Evolutionary conservation across 1,140 invertebrate species (phyloP).

Genomic region (Sipha flava): DNA sequence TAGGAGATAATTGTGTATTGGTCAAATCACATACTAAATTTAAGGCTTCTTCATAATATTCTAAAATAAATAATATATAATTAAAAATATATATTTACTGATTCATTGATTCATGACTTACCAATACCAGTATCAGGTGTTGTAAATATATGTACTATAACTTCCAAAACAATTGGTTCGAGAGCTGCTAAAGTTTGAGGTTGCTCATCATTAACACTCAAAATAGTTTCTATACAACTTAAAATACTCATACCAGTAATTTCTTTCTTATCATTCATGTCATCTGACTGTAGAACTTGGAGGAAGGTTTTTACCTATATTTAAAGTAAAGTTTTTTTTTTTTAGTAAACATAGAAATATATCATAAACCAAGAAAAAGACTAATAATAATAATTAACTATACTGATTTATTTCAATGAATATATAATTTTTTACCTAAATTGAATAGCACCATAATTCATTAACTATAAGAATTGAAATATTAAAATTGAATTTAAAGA

Average conservation of each 20-base stretch:
- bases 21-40: constrained; percentile 89
- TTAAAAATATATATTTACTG: background rate
- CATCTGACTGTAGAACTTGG: constrained; percentile 73
- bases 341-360: no score
- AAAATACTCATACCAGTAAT: constrained; percentile 94
- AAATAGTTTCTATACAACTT: constrained; percentile 91
- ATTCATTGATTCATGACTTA: background rate
- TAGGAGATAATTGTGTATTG: constrained; percentile 72
- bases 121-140: constrained; percentile 1
- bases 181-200: constrained; percentile 78
- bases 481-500: no score
- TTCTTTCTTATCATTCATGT: constrained; percentile 78
- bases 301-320: constrained; percentile 77
- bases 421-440: no score
- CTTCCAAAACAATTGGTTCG: constrained; percentile 73
- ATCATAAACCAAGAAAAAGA: no score
- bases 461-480: no score
- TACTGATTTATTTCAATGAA: no score
- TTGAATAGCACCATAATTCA: no score
- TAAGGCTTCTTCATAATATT: constrained; percentile 94
- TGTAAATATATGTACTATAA: constrained; percentile 79
- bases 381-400: no score
- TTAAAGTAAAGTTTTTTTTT: no score
- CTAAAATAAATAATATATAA: constrained; percentile 48
- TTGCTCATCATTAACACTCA: constrained; percentile 90